Base-by-base conservation (phyloP, 1,140 invertebrate genomes). In the Olivierus martensii region DNA sequence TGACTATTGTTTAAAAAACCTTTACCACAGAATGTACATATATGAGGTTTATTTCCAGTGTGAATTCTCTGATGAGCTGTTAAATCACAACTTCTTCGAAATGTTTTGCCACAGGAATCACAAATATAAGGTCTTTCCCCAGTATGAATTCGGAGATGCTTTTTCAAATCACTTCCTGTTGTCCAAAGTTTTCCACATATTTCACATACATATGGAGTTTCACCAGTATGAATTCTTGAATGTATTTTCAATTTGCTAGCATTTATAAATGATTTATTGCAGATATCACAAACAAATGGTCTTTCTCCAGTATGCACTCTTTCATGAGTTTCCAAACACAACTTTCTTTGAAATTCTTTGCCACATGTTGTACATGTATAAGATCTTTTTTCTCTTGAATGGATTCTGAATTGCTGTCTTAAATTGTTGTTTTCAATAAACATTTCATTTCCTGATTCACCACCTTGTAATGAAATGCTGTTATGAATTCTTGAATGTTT, bases 201-300 rank as follows among this genome's bases (percentile, higher is more conserved):
- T 60, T 87, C 82, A 69, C 92, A 96, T 0, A 84, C 80, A 71
- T 95, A 95, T 3, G 91, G 91, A 67, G 96, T 96, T 75, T 88
- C 95, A 5, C 79, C 79, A 3, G 91, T 95, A 73, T 98, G 93
- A 71, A 96, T 97, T 46, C 93, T 28, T 28, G 28, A 28, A 28
- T 28, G 28, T 6, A 28, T 28, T 28, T 28, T 28, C 9, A 28
- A 28, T 28, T 28, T 28, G 9, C 28, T 28, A 28, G 28, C 28
- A 28, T 28, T 28, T 28, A 28, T 35, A 41, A 49, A 49, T 22
- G 48, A 12, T 41, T 49, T 49, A 19, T 49, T 11, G n/a, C 37
- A 49, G 3, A 49, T 19, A 17, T 21, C 36, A 28, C 48, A 49
- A 3, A 15, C 7, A n/a, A 41, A 41, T 11, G 18, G n/a, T 41